Percentiles rank a stretch among this genome's conserved stretches.
These are phyloP conservation scores for Pseudorectes ferrugineus DNA, from an alignment of 2,113 vertebrate genomes.

Conservation along the genomic window DNA sequence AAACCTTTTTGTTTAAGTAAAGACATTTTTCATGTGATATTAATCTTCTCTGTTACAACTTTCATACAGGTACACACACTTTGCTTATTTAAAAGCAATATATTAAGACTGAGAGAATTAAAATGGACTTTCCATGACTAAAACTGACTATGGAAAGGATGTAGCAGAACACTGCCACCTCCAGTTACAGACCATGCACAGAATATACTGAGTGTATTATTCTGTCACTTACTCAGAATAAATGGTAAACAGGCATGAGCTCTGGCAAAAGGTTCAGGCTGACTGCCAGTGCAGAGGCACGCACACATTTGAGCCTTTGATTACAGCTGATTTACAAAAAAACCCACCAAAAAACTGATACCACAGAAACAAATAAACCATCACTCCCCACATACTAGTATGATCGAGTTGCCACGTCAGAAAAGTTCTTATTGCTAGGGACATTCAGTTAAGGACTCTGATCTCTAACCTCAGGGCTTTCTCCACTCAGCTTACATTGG, in stretches of 20 bases:
- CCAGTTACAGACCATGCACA: conserved; percentile 50
- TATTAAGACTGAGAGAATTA: conserved; percentile 49
- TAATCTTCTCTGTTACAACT: conserved; percentile 48
- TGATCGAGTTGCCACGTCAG: neutral
- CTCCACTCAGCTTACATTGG: neutral
- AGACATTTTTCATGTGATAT: conserved; percentile 61
- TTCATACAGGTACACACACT: conserved; percentile 5
- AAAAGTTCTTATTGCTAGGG: neutral
- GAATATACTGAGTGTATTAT: neutral
- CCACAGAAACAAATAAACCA: neutral
- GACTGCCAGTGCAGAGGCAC: neutral
- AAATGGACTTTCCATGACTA: conserved; percentile 36
- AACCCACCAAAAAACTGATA: neutral
- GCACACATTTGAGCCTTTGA: neutral
- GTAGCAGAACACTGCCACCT: conserved; percentile 69
- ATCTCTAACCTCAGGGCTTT: neutral
- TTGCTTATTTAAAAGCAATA: conserved; percentile 57
- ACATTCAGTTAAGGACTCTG: neutral
- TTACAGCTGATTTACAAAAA: neutral
- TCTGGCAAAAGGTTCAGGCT: neutral
- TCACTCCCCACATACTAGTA: neutral
- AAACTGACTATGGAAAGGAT: conserved; percentile 32
- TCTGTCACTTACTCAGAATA: neutral
- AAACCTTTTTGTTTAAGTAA: conserved; percentile 61
- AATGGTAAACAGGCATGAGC: neutral